Conservation (phyloP, 2,113 vertebrate species). For the Ariopsis seemanni region DNA sequence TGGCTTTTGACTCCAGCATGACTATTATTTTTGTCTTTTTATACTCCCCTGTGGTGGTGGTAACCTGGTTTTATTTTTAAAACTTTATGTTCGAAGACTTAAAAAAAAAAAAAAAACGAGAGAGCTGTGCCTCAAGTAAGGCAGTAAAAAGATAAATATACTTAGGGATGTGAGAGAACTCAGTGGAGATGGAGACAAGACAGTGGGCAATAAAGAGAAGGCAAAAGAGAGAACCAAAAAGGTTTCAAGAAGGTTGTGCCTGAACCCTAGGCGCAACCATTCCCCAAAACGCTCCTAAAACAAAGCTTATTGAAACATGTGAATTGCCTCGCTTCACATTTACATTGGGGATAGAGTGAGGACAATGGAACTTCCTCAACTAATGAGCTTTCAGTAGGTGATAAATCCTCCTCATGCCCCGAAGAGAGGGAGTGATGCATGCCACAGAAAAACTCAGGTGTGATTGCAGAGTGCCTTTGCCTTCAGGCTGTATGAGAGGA, state of each 20-base stretch:
- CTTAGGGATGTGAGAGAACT: constrained; percentile 61
- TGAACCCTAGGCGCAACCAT: not conserved
- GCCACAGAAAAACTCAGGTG: constrained; percentile 73
- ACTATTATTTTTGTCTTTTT: constrained; percentile 68
- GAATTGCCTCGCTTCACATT: constrained; percentile 8
- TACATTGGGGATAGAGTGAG: constrained; percentile 20
- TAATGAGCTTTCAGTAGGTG: constrained; percentile 52
- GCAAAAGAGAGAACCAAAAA: constrained; percentile 59
- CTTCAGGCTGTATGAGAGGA: constrained; percentile 26
- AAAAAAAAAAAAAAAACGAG: constrained; percentile 66
- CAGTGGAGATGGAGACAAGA: constrained; percentile 16
- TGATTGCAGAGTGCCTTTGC: constrained; percentile 67
- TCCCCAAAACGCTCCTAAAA: not conserved
- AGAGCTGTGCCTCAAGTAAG: constrained; percentile 70
- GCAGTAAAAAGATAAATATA: constrained; percentile 75
- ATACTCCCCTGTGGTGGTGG: constrained; percentile 66
- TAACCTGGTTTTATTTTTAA: constrained; percentile 72
- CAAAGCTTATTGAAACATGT: constrained; percentile 4
- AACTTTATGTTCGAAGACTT: constrained; percentile 52
- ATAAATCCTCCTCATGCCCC: constrained; percentile 40
- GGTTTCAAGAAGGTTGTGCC: not conserved
- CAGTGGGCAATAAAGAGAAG: not conserved
- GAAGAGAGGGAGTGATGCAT: constrained; percentile 45
- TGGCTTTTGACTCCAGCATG: constrained; percentile 69
- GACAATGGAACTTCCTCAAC: constrained; percentile 63